Evolutionary conservation across 2,888 invertebrate genomes (phyloP).

Genomic region (Chromoteleia sp.): DNA sequence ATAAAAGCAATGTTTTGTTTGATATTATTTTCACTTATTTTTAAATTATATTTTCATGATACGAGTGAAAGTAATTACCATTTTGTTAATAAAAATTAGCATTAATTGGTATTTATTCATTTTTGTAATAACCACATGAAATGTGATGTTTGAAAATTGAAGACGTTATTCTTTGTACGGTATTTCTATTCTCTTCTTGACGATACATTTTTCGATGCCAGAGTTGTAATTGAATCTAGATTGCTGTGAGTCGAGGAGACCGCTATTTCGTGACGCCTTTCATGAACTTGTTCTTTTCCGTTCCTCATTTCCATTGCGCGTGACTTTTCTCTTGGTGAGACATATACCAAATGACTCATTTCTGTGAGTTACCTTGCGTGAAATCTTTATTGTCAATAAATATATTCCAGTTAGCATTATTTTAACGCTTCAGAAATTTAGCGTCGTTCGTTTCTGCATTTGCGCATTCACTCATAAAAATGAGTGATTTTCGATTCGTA

Average conservation of each 20-base stretch:
- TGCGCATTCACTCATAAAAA: no score
- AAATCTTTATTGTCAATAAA: constrained; percentile 18
- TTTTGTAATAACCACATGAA: neutral
- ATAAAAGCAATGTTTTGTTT: no score
- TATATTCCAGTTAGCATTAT: neutral
- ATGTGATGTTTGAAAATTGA: neutral
- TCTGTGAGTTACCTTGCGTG: constrained; percentile 13
- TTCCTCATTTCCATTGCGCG: constrained; percentile 15
- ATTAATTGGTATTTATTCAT: neutral
- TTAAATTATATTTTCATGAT: no score
- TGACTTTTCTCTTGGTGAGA: constrained; percentile 10
- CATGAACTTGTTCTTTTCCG: constrained; percentile 11
- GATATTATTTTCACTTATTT: no score
- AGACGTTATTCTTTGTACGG: neutral
- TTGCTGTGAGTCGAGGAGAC: constrained; percentile 16
- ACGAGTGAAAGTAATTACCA: no score
- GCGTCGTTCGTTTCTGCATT: no score
- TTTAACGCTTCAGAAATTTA: no score
- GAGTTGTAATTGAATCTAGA: constrained; percentile 33
- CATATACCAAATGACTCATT: constrained; percentile 14
- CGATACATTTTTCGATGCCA: constrained; percentile 17
- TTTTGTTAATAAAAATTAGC: no score
- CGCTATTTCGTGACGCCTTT: constrained; percentile 19
- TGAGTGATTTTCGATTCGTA: no score
- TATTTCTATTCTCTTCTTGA: neutral